Conservation (phyloP, 2,888 invertebrate species). For the Ophion costatus region DNA sequence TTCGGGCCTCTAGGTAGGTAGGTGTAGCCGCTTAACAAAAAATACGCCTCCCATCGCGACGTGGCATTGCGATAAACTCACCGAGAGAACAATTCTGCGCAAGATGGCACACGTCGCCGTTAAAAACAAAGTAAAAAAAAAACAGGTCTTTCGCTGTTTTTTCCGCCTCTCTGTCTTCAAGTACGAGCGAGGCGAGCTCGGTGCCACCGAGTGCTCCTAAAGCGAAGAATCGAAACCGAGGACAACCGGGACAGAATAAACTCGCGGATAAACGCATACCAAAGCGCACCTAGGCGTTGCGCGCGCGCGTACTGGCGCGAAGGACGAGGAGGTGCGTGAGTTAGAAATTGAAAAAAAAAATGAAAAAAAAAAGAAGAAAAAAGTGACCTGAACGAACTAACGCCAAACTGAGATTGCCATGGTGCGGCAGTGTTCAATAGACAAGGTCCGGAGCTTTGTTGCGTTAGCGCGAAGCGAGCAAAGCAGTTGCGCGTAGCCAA, state of each 20-base stretch:
- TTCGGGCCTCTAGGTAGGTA: too few relatives aligned
- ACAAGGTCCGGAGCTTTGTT: constrained; percentile 29
- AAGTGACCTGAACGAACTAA: constrained; percentile 16
- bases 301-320: constrained; percentile 1
- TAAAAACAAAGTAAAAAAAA: not conserved
- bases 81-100: too few relatives aligned
- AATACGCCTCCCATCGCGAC: not conserved
- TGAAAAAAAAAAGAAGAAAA: not conserved
- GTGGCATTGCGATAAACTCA: too few relatives aligned
- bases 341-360: not conserved
- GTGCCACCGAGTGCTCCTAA: constrained; percentile 11
- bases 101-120: too few relatives aligned
- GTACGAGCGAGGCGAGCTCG: constrained; percentile 31
- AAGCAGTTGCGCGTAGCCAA: constrained; percentile 45
- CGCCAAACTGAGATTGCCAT: constrained; percentile 8
- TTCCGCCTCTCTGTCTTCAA: not conserved
- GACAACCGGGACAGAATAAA: constrained; percentile 42
- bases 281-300: not conserved
- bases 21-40: not conserved
- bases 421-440: constrained; percentile 24
- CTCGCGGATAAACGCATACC: constrained; percentile 16
- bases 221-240: constrained; percentile 56
- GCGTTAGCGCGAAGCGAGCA: constrained; percentile 2
- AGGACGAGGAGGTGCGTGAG: constrained; percentile 30
- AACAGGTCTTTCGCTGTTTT: constrained; percentile 27